Evolutionary conservation across 2,888 invertebrate species (phyloP), one percentile per base, ranked within the genome.

Genomic region (Eurytoma californica): DNA sequence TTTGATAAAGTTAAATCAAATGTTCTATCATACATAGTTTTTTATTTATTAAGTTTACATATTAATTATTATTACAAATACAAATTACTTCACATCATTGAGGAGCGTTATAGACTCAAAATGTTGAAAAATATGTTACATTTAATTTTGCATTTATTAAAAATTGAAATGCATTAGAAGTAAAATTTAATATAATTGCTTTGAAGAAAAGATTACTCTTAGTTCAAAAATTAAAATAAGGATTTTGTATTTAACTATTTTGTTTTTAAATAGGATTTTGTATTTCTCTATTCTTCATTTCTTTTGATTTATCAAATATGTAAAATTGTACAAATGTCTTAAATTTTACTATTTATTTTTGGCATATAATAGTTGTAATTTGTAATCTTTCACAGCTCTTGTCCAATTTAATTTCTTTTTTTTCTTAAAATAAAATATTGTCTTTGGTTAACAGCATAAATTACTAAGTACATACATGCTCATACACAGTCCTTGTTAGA

Each of bases 291-390:
- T 69, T 68, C 13, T 68, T 65, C 13, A 69, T 69, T 51, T 65
- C 55, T 70, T 77, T 80, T 57, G 69, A 80, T 77, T 75, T 78
- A 78, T 75, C 72, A 80, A 78, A 75, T 7, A 74, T 80, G 80
- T 80, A 80, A 80, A 80, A 78, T 80, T 75, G 77, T 80, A 80
- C 12, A 78, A 80, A 80, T 77, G 30, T 78, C 66, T 74, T 63
- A 61, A 69, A 66, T 74, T 47, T 69, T 67, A 63, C 20, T 18
- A 75, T 55, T 63, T 20, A n/a, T 80, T 77, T 73, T 80, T 80
- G 78, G 80, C 80, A 80, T 80, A n/a, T 39, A 16, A 55, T 47
- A 18, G 72, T 28, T 53, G 39, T 63, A 63, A 68, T 47, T 66
- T 70, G 53, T 51, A 74, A 79, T 7, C 60, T 77, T 68, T 67